Evolutionary conservation across 2,113 vertebrate species (phyloP).

Genomic region (Eretmodus cyanostictus): DNA sequence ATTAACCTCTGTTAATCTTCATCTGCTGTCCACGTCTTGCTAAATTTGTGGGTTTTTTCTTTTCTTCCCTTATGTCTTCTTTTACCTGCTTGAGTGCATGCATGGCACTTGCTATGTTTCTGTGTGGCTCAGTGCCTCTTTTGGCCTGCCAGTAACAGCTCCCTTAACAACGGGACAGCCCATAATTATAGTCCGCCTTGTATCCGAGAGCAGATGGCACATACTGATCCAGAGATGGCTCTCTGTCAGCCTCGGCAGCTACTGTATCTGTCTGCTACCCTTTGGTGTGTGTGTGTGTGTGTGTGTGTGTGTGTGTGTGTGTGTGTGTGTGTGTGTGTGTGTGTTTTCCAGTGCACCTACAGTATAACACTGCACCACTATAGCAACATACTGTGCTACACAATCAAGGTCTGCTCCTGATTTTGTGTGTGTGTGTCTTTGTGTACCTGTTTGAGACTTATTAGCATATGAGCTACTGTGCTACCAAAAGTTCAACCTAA

Average conservation of each 20-base stretch:
- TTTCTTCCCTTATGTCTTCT: not conserved
- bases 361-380: too few relatives aligned
- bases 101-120: not conserved
- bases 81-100: not conserved
- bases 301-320: not conserved
- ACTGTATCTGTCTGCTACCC: conserved; percentile 15
- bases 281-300: not conserved
- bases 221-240: conserved; percentile 53
- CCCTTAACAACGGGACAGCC: conserved; percentile 53
- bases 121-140: conserved; percentile 4
- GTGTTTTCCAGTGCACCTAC: not conserved
- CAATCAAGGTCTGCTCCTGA: not conserved
- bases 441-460: not conserved
- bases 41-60: not conserved
- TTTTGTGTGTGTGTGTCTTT: not conserved
- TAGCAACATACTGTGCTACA: too few relatives aligned
- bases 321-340: not conserved
- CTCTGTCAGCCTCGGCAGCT: conserved; percentile 27
- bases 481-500: not conserved
- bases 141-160: conserved; percentile 36
- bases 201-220: conserved; percentile 62
- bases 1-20: not conserved
- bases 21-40: not conserved
- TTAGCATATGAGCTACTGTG: not conserved
- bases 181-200: conserved; percentile 53